Conservation (phyloP, 2,888 invertebrate species). For the Cacoxenus indagator region DNA sequence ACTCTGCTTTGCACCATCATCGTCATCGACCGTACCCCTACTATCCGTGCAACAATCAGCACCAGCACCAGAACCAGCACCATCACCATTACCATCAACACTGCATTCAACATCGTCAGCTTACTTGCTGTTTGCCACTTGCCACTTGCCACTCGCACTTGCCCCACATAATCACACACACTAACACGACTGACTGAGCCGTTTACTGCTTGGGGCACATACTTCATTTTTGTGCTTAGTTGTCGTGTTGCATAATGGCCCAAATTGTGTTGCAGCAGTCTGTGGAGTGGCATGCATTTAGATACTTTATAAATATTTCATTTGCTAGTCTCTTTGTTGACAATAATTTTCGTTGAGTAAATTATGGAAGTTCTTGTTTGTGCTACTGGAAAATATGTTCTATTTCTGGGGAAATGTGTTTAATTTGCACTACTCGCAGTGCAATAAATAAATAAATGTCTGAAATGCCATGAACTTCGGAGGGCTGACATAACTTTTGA, state of each 20-base stretch:
- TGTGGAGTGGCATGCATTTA: slow-evolving; percentile 30
- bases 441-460: background rate
- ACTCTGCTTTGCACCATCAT: background rate
- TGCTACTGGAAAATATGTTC: too few relatives aligned
- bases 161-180: background rate
- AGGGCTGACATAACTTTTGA: too few relatives aligned
- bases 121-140: too few relatives aligned
- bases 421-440: background rate
- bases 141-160: background rate
- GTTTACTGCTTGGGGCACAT: slow-evolving; percentile 54
- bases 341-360: slow-evolving; percentile 52
- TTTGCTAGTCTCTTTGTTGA: slow-evolving; percentile 43
- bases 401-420: too few relatives aligned
- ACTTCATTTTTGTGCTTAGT: slow-evolving; percentile 59
- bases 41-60: too few relatives aligned
- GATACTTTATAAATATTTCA: slow-evolving; percentile 43
- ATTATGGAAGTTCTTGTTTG: slow-evolving; percentile 46
- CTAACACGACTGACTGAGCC: background rate
- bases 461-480: background rate
- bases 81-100: background rate
- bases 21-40: too few relatives aligned
- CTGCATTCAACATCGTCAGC: too few relatives aligned
- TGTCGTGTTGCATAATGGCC: slow-evolving; percentile 45
- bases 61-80: too few relatives aligned
- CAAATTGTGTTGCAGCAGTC: slow-evolving; percentile 9